Conservation (phyloP, 2,797 vertebrate genomes). For the Myotis vivesi region DNA sequence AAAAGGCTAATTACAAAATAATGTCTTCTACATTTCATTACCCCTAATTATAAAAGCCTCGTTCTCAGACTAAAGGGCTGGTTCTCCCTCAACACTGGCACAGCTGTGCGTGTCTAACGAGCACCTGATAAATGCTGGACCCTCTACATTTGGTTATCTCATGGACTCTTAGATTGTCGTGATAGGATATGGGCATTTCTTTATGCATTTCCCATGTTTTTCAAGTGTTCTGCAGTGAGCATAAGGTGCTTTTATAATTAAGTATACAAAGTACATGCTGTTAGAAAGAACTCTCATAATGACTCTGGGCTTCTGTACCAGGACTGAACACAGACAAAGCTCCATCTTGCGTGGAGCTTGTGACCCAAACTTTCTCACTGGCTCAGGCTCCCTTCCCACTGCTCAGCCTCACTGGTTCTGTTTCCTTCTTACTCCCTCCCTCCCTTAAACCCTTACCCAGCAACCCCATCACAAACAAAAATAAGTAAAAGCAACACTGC, state of each 20-base stretch:
- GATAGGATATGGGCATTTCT: neutral
- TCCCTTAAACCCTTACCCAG: neutral
- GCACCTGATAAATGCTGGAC: neutral
- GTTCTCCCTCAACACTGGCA: neutral
- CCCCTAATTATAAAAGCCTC: neutral
- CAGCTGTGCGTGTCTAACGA: too few relatives aligned
- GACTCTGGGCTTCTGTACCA: neutral
- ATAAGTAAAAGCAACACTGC: neutral
- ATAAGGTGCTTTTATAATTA: conserved; percentile 13
- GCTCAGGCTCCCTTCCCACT: neutral
- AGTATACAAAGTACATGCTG: neutral
- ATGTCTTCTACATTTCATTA: neutral
- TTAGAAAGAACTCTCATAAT: neutral
- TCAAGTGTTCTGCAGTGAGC: neutral
- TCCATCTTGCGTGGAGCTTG: neutral
- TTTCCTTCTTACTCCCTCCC: neutral
- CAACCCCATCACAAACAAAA: neutral
- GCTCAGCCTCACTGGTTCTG: neutral
- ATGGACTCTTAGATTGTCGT: neutral
- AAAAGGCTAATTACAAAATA: neutral
- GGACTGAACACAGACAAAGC: neutral
- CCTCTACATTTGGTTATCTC: neutral
- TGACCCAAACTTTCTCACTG: neutral
- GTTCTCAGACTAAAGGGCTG: neutral
- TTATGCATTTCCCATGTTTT: neutral